Evolutionary conservation across 2,797 vertebrate species (phyloP).

Genomic region (Carapus acus): DNA sequence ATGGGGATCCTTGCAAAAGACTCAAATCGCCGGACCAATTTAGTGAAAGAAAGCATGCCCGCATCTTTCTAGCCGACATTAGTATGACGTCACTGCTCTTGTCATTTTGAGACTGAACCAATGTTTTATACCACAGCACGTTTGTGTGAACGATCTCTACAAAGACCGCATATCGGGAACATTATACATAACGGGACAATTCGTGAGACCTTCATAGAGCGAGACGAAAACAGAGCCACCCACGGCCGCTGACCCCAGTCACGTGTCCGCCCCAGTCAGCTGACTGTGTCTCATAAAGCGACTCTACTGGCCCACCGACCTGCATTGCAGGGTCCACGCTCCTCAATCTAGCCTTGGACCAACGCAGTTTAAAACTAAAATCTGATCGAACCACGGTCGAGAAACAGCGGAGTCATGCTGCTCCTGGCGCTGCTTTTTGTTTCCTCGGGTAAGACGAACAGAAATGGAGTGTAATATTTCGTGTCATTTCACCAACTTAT

Average conservation of each 20-base stretch:
- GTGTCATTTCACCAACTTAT: constrained; percentile 27
- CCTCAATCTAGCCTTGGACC: background rate
- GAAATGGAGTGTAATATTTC: accelerated
- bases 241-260: constrained; percentile 37
- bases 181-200: too few species aligned
- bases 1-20: too few species aligned
- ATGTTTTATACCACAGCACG: too few species aligned
- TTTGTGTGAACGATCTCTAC: too few species aligned
- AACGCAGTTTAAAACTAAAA: background rate
- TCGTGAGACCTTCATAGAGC: background rate
- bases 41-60: too few species aligned
- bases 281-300: constrained; percentile 61
- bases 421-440: constrained; percentile 70
- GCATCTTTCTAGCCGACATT: too few species aligned
- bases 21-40: too few species aligned
- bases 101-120: too few species aligned
- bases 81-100: too few species aligned
- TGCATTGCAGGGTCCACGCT: constrained; percentile 51
- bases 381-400: background rate
- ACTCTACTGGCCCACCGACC: background rate
- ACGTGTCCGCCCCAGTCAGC: constrained; percentile 62
- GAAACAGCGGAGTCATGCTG: constrained; percentile 60
- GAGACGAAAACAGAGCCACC: background rate
- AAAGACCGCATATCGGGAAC: too few species aligned
- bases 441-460: constrained; percentile 63